Evolutionary conservation across 2,888 invertebrate species (phyloP).

Genomic region (Ryuthela nishihirai): DNA sequence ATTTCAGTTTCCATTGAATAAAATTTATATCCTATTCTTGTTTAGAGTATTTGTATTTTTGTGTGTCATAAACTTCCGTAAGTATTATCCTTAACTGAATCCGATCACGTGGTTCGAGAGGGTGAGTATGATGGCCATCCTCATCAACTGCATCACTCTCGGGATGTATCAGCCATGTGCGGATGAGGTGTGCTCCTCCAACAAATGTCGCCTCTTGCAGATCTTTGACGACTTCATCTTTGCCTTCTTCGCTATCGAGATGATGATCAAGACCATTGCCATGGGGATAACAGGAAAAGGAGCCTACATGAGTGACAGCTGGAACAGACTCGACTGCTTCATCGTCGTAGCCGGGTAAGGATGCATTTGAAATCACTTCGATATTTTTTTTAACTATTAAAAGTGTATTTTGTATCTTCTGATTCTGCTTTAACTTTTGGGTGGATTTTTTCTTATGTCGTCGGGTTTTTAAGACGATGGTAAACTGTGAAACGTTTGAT

Average conservation of each 20-base stretch:
- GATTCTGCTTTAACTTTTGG: too few species aligned
- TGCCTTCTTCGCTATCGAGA: constrained; percentile 94
- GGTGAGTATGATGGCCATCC: constrained; percentile 94
- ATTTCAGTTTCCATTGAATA: too few species aligned
- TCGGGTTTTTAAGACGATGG: too few species aligned
- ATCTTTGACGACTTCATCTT: constrained; percentile 98
- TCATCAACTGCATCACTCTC: constrained; percentile 96
- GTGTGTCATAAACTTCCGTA: too few species aligned
- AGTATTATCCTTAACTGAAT: constrained; percentile 14
- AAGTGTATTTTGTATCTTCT: too few species aligned
- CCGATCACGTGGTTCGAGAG: constrained; percentile 91
- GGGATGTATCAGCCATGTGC: constrained; percentile 99
- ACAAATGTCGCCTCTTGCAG: constrained; percentile 59
- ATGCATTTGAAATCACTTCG: background rate
- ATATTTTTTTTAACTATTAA: too few species aligned
- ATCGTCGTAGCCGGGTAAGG: constrained; percentile 93
- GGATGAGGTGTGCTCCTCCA: constrained; percentile 70
- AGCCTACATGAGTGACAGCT: constrained; percentile 94
- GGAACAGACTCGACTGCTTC: constrained; percentile 98
- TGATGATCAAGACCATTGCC: constrained; percentile 97
- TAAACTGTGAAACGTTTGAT: too few species aligned
- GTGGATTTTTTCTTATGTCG: too few species aligned
- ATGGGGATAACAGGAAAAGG: constrained; percentile 94
- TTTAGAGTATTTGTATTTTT: too few species aligned
- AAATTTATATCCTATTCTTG: too few species aligned